Conservation (phyloP, 2,888 invertebrate genomes). For the Lithophane ornitopus region DNA sequence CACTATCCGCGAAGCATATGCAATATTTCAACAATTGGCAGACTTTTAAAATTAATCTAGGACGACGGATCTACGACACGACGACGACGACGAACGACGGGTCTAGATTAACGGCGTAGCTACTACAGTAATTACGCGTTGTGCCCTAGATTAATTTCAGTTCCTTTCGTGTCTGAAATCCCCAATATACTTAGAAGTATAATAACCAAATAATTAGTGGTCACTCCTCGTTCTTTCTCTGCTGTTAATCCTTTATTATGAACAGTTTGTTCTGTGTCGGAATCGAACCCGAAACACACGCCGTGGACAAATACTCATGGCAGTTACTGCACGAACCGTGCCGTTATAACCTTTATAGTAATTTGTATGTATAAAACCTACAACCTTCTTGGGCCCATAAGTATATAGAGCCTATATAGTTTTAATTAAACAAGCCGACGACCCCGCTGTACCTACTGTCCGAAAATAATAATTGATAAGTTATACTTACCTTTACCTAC, state of each 20-base stretch:
- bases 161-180: neutral
- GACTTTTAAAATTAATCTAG: neutral
- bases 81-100: too few relatives aligned
- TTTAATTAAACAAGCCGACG: neutral
- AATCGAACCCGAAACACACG: too few relatives aligned
- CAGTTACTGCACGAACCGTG: neutral
- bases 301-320: too few relatives aligned
- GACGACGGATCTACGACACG: neutral
- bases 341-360: too few relatives aligned
- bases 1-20: neutral
- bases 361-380: neutral
- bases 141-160: too few relatives aligned
- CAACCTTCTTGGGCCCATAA: neutral
- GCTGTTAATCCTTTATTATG: too few relatives aligned
- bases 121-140: too few relatives aligned
- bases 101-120: too few relatives aligned
- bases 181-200: neutral
- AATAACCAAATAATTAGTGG: neutral
- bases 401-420: neutral
- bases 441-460: neutral
- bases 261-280: too few relatives aligned
- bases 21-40: neutral
- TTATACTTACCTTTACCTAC: neutral
- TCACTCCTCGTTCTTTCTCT: too few relatives aligned
- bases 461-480: neutral